A percentile compares a stretch with the other conserved stretches of the same genome.
These are phyloP conservation scores for Thaumetopoea pityocampa DNA, from an alignment of 1,140 invertebrate species.

Conservation along the genomic window DNA sequence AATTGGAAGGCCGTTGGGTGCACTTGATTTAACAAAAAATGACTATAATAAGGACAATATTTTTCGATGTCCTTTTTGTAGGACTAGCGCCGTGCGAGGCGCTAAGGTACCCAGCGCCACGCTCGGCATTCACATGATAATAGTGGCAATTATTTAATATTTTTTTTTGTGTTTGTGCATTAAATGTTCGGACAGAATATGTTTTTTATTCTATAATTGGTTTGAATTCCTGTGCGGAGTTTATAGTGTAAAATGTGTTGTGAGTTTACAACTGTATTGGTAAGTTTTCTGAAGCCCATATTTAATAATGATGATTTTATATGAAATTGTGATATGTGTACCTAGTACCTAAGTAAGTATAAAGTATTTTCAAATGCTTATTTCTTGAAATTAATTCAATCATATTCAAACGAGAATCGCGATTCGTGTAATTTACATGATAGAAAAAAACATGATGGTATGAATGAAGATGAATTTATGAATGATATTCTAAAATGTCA, in stretches of 20 bases:
- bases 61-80: conserved; percentile 48
- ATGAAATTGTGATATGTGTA: too few species aligned
- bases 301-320: too few species aligned
- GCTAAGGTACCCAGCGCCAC: too few species aligned
- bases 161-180: conserved; percentile 27
- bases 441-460: conserved; percentile 21
- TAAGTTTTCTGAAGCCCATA: too few species aligned
- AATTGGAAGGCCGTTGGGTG: conserved; percentile 52
- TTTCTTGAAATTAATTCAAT: too few species aligned
- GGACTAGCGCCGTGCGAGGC: conserved; percentile 50
- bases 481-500: conserved; percentile 18
- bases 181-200: conserved; percentile 26
- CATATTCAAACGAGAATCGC: conserved; percentile 10
- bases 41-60: conserved; percentile 42
- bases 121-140: conserved; percentile 58
- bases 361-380: too few species aligned
- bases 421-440: conserved; percentile 9
- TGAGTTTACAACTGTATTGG: too few species aligned
- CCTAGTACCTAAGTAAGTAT: too few species aligned
- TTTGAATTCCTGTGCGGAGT: conserved; percentile 17
- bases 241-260: conserved; percentile 8
- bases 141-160: conserved; percentile 42
- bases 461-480: conserved; percentile 20
- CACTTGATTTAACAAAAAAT: conserved; percentile 45
- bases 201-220: conserved; percentile 22